phyloP scores from a whole-genome alignment of 2,888 invertebrate genomes.

The Cylindroiulus punctatus region DNA sequence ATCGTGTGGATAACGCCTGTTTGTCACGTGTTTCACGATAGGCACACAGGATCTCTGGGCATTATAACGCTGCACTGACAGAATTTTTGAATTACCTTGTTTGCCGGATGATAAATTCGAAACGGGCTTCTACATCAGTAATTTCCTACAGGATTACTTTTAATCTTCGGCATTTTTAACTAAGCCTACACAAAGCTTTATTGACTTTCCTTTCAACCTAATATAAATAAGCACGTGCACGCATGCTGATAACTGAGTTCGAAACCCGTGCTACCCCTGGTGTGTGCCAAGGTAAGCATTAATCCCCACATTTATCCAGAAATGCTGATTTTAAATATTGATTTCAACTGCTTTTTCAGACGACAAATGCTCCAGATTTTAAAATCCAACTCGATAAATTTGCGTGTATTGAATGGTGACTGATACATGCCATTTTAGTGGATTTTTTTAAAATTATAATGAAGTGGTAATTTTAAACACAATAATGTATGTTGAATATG shows the following conservation, averaged over 20 bases:
- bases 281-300: background rate
- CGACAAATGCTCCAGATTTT: no score
- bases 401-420: no score
- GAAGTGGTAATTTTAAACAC: no score
- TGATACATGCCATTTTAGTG: no score
- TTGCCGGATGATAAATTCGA: constrained; percentile 25
- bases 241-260: constrained; percentile 11
- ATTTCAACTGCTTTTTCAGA: no score
- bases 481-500: no score
- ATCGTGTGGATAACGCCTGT: background rate
- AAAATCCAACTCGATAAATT: no score
- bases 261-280: background rate
- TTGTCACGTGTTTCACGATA: background rate
- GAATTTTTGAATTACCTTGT: constrained; percentile 30
- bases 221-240: constrained; percentile 39
- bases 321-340: background rate
- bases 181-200: constrained; percentile 18
- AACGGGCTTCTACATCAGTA: constrained; percentile 22
- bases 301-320: background rate
- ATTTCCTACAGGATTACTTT: constrained; percentile 29
- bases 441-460: no score
- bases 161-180: constrained; percentile 41
- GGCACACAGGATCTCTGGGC: background rate
- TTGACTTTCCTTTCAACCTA: constrained; percentile 24
- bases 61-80: background rate